Conservation (phyloP, 2,888 invertebrate species). For the Marronus borbonicus region DNA sequence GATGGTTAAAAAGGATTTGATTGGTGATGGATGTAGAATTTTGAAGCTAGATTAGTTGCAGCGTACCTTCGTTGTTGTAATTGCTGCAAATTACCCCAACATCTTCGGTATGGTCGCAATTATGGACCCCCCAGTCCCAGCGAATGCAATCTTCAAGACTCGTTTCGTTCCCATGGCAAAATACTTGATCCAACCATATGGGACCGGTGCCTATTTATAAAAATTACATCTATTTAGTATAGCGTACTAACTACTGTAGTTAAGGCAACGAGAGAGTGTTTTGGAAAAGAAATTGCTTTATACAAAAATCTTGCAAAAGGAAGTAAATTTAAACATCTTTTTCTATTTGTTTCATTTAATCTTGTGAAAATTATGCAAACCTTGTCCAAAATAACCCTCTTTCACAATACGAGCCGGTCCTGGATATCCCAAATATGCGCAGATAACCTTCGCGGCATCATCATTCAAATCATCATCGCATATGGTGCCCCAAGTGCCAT, state of each 20-base stretch:
- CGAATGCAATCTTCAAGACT: slow-evolving; percentile 77
- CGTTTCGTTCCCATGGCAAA: slow-evolving; percentile 79
- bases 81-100: slow-evolving; percentile 74
- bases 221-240: too few species aligned
- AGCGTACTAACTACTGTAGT: too few species aligned
- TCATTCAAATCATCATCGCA: slow-evolving; percentile 85
- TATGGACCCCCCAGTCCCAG: slow-evolving; percentile 79
- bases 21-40: too few species aligned
- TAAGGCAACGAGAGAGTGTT: too few species aligned
- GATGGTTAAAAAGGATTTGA: too few species aligned
- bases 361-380: neutral
- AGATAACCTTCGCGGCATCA: slow-evolving; percentile 77
- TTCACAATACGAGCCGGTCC: slow-evolving; percentile 72
- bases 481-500: slow-evolving; percentile 83
- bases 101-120: slow-evolving; percentile 83
- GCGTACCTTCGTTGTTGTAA: slow-evolving; percentile 38
- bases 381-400: slow-evolving; percentile 73
- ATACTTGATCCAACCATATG: slow-evolving; percentile 82
- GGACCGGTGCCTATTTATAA: slow-evolving; percentile 72
- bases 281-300: too few species aligned
- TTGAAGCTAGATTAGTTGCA: too few species aligned
- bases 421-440: slow-evolving; percentile 74
- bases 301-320: too few species aligned
- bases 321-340: too few species aligned
- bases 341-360: neutral